Evolutionary conservation across 2,797 vertebrate genomes (phyloP), one percentile per base, ranked within the genome.

Genomic region (Characodon lateralis): DNA sequence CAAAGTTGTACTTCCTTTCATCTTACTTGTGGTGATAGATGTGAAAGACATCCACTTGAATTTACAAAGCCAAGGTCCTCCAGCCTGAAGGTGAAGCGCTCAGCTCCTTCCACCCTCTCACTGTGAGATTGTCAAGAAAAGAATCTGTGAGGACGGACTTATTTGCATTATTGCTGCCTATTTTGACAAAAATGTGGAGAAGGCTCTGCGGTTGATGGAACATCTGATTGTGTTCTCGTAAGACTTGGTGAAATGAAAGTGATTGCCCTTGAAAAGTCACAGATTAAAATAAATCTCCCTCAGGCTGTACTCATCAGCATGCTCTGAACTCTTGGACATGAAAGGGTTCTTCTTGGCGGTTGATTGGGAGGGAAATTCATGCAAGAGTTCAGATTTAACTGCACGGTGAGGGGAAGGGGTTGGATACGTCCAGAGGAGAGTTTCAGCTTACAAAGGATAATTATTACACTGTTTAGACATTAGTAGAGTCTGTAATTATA

Each of bases 231-330:
- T 74, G 55, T 69, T 80, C 69, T 48, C 69, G 71, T 48, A 22
- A 76, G 73, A 41, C 81, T 85, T 74, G 5, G 71, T 31, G 14
- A 59, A 70, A 79, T 76, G 56, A 68, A 66, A 80, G 78, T 79
- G 77, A 81, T 84, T 85, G 88, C 61, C 91, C 89, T 89, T 85
- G 86, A 82, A 77, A 78, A 85, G 77, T 74, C 74, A 61, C 26
- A 55, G 78, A 76, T 63, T 63, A 72, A 22, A 41, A 28, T 48
- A 77, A 71, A 73, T 80, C 79, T 77, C 69, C 65, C 80, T 26
- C 22, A 43, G 65, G 76, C 71, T n/a, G 71, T 66, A 55, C 70
- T 83, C 71, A 76, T 85, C 78, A 79, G 68, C 39, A 72, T 35
- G 35, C 72, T 77, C 55, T 83, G 71, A 77, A 63, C 28, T 35